Base-by-base conservation (phyloP, 2,113 vertebrate species). In the Myrmophylax atrothorax region DNA sequence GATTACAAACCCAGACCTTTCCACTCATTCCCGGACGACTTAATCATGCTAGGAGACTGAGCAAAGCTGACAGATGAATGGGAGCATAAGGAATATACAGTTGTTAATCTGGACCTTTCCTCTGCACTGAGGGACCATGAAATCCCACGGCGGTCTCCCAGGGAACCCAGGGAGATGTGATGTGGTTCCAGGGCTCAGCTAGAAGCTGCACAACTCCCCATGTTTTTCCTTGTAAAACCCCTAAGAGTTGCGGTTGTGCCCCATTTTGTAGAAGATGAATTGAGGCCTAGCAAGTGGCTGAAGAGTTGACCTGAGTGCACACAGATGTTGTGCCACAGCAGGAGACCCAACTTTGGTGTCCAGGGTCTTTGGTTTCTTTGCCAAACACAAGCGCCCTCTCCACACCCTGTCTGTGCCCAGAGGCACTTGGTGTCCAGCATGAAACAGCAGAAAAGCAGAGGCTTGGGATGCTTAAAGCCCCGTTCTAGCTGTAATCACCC, bases 11-110 rank as follows among this genome's bases (percentile, higher is more conserved):
- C 35, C 29, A 87, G 37, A 31, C 53, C 73, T 75, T 83, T 93
- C 52, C 77, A 53, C 73, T 66, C 59, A 53, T 68, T 59, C 64
- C 72, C 90, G 58, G 62, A 77, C 89, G 94, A 90, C 59, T 92
- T 80, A 90, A 89, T 68, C 75, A 53, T 17, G 74, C 53, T 63
- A 62, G 29, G 58, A 81, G 63, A 19, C 50, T 56, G 44, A 86
- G 55, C 49, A 42, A 90, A 79, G 83, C 70, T 79, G 78, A 82
- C 88, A 89, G 95, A 94, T 75, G 69, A 53, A 49, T 68, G 75
- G 50, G 78, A 84, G 66, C 29, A 4, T 11, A 40, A 67, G 82
- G 62, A 90, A 55, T 9, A 40, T 29, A 22, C 28, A 25, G 46
- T 33, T 86, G 70, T 76, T 94, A 69, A 84, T 46, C 26, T 33